These are phyloP conservation scores for zebrafish (Danio rerio) DNA, from an alignment of 2,113 vertebrate genomes.

Conservation along the genomic window DNA sequence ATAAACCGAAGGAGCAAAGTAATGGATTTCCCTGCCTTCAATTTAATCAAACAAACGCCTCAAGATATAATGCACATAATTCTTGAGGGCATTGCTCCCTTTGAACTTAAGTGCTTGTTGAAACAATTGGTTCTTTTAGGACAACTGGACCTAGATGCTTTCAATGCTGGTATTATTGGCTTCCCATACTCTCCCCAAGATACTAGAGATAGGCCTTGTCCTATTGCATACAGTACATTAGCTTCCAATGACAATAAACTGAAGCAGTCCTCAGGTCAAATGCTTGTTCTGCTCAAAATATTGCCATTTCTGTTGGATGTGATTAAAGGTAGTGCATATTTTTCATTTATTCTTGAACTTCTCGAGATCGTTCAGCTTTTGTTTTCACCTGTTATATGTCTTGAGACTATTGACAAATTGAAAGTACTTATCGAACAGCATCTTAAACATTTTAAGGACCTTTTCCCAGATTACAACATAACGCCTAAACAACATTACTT, in stretches of 20 bases:
- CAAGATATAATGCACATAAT: conserved; percentile 47
- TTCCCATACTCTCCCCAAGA: conserved; percentile 49
- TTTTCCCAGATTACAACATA: conserved; percentile 45
- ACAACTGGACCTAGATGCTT: conserved; percentile 41
- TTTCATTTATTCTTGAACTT: conserved; percentile 43
- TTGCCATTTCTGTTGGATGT: conserved; percentile 48
- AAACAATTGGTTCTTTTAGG: conserved; percentile 47
- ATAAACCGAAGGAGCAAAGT: conserved; percentile 51
- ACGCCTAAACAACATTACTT: conserved; percentile 56
- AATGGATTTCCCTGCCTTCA: conserved; percentile 49
- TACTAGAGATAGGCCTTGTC: conserved; percentile 41
- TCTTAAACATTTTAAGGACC: conserved; percentile 36
- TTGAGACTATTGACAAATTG: conserved; percentile 41
- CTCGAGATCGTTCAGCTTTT: conserved; percentile 45
- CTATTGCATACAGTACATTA: conserved; percentile 46
- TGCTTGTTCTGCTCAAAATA: conserved; percentile 49
- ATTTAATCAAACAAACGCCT: conserved; percentile 47
- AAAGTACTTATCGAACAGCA: conserved; percentile 54
- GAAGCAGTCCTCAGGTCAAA: conserved; percentile 49
- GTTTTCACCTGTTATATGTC: conserved; percentile 24
- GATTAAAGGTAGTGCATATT: conserved; percentile 35
- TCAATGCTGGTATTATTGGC: conserved; percentile 43
- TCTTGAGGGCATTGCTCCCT: conserved; percentile 47
- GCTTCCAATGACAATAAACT: conserved; percentile 50
- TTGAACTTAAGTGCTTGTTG: conserved; percentile 45